These are phyloP conservation scores for Glossophaga mutica DNA, from an alignment of 2,797 vertebrate genomes.

Conservation along the genomic window DNA sequence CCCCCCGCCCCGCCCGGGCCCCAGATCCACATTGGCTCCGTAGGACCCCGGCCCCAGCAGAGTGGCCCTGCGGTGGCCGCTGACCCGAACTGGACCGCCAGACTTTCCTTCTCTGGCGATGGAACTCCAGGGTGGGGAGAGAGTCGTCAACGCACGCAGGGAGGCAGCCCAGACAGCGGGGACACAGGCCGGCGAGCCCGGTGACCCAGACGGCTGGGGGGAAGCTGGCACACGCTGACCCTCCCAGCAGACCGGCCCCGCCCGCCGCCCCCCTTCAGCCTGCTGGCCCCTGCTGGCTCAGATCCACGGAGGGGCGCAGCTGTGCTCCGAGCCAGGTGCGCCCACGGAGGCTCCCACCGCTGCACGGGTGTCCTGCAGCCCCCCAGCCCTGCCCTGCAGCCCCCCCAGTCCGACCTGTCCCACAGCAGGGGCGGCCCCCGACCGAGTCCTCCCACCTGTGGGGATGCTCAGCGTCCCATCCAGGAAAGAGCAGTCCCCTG, in stretches of 20 bases:
- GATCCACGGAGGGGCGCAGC: no score
- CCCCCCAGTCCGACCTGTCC: no score
- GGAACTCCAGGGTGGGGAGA: fast-evolving
- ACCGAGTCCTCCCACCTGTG: no score
- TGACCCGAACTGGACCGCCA: not conserved
- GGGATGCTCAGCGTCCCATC: no score
- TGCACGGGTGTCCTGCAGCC: no score
- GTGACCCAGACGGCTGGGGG: not conserved
- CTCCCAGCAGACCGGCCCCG: fast-evolving
- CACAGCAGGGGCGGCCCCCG: no score
- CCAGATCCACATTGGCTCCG: not conserved
- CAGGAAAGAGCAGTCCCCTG: no score
- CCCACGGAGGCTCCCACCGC: no score
- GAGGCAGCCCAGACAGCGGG: not conserved
- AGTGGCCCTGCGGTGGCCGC: not conserved
- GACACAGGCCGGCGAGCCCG: fast-evolving
- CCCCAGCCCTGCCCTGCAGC: no score
- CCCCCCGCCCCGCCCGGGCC: fast-evolving
- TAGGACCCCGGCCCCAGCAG: fast-evolving
- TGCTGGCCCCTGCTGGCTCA: no score
- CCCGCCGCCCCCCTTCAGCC: no score
- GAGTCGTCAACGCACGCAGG: fast-evolving
- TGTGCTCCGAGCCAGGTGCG: no score
- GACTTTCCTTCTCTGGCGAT: not conserved
- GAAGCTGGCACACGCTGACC: not conserved